Base-by-base conservation (phyloP, 2,797 vertebrate genomes). In the Sebastes nivosus region DNA sequence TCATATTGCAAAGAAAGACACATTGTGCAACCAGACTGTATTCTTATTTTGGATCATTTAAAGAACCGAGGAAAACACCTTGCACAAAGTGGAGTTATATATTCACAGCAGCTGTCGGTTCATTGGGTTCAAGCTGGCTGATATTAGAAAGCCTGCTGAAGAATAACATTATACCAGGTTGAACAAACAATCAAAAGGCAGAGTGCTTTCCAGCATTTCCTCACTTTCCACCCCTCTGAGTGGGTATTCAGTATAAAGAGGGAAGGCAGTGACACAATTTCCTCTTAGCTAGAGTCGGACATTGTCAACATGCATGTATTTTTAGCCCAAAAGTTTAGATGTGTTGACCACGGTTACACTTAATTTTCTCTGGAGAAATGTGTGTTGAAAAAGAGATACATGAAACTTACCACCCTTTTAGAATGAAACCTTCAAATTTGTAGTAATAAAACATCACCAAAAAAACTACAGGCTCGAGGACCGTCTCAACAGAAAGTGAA, bases 161-260 rank as follows among this genome's bases (percentile, higher is more conserved):
- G 20, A 38, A 54, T 29, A 68, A 36, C 11, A 20, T 72, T 50
- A 64, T 14, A 67, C 52, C 52, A 24, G 63, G 8, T 34, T 75
- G 34, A 36, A 52, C 38, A 77, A 60, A 76, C 66, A 20, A 69
- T 52, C 24, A 25, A 14, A 55, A 10, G 9, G 30, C 54, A 25
- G 38, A 60, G 18, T 3, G 13, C 74, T 72, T 46, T 79, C 72
- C 55, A 80, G 46, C 32, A 67, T 74, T 46, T 74, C 25, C 10
- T 46, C 25, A 65, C 18, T 52, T 20, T 18, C 50, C 50, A 52
- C 50, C 18, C 50, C 6, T 68, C 16, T 50, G 32, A 69, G 59
- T 11, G 9, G 4, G 25, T 50, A 0, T 71, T 60, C 9, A 50
- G 27, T 34, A 11, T 8, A 22, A 32, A 25, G 30, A 54, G 20